These are phyloP conservation scores for Empis livida DNA, from an alignment of 2,888 invertebrate genomes.

Conservation along the genomic window DNA sequence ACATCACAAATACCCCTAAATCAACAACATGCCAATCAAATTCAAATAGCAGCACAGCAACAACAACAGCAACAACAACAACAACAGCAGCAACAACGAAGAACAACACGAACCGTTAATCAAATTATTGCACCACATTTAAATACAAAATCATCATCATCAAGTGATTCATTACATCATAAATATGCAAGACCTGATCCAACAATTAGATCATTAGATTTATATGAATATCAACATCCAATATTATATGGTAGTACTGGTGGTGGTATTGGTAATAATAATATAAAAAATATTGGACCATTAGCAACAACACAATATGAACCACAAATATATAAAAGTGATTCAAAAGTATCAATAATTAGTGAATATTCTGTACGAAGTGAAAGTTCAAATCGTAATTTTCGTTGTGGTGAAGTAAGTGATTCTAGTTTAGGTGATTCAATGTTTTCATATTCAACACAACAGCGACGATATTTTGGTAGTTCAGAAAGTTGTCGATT, in stretches of 20 bases:
- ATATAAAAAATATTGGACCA: too few species aligned
- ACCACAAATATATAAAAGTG: slow-evolving; percentile 33
- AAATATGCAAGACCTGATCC: not conserved
- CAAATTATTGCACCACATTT: slow-evolving; percentile 12
- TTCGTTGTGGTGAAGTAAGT: slow-evolving; percentile 24
- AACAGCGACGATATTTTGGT: slow-evolving; percentile 31
- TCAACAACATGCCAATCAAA: slow-evolving; percentile 9
- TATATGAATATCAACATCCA: slow-evolving; percentile 18
- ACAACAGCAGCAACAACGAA: slow-evolving; percentile 10
- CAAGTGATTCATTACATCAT: slow-evolving; percentile 32
- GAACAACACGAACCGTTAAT: not conserved
- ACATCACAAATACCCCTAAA: slow-evolving; percentile 11
- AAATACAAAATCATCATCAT: slow-evolving; percentile 35
- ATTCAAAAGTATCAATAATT: slow-evolving; percentile 32
- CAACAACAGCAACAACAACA: slow-evolving; percentile 11
- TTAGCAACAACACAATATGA: slow-evolving; percentile 20
- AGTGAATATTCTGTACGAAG: slow-evolving; percentile 34
- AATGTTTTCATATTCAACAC: slow-evolving; percentile 24
- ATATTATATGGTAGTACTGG: slow-evolving; percentile 21
- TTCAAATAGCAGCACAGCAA: slow-evolving; percentile 8
- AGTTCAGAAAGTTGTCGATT: slow-evolving; percentile 35
- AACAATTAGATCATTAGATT: slow-evolving; percentile 3
- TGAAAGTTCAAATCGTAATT: slow-evolving; percentile 24
- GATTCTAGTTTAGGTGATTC: slow-evolving; percentile 29
- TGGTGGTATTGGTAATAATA: not conserved